phyloP scores from a whole-genome alignment of 1,140 invertebrate genomes.

The Drusus annulatus region DNA sequence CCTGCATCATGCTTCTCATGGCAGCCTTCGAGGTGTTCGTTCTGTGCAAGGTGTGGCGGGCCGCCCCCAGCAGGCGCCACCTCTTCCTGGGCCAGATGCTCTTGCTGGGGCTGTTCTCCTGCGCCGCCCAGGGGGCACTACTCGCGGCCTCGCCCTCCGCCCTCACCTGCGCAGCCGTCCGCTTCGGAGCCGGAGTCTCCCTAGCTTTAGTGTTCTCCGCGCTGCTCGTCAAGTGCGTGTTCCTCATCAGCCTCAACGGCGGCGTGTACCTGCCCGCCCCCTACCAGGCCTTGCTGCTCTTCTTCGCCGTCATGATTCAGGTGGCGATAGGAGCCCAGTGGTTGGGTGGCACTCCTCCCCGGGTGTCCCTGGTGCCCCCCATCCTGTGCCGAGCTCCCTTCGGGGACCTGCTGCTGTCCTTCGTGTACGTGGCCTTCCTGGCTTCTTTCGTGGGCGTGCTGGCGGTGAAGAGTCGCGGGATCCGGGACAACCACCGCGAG shows the following conservation, averaged over 20 bases:
- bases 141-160: conserved; percentile 85
- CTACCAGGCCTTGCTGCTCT: conserved; percentile 90
- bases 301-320: conserved; percentile 92
- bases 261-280: conserved; percentile 94
- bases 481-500: conserved; percentile 94
- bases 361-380: conserved; percentile 66
- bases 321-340: conserved; percentile 91
- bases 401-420: conserved; percentile 81
- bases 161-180: conserved; percentile 86
- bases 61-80: conserved; percentile 87
- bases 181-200: conserved; percentile 88
- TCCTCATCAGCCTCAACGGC: conserved; percentile 90
- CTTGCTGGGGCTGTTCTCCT: conserved; percentile 88
- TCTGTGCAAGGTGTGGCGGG: conserved; percentile 88
- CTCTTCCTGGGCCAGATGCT: conserved; percentile 93
- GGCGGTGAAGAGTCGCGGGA: conserved; percentile 87
- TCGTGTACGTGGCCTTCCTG: conserved; percentile 87
- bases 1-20: conserved; percentile 85
- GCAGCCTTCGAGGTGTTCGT: conserved; percentile 90
- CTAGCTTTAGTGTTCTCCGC: conserved; percentile 93
- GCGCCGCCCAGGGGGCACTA: conserved; percentile 85
- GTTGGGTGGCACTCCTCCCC: conserved; percentile 83
- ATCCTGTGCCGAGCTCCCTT: conserved; percentile 77
- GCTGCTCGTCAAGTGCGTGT: conserved; percentile 94
- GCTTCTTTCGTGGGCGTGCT: conserved; percentile 88